Evolutionary conservation across 2,113 vertebrate species (phyloP), one percentile per base, ranked within the genome.

Genomic region (Spheniscus mendiculus): DNA sequence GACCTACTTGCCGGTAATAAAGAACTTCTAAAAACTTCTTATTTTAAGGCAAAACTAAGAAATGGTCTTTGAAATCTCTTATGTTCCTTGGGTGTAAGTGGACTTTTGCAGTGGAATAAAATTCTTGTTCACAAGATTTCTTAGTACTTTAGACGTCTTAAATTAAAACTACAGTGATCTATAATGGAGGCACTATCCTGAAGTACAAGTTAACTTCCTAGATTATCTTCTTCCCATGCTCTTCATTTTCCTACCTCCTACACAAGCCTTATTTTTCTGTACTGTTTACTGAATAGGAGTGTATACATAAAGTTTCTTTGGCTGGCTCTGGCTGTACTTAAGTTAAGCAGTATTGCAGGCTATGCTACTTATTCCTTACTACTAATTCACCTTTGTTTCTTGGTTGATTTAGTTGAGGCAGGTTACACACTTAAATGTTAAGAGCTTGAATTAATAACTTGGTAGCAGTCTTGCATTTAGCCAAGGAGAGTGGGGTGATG

Each of bases 1-100:
- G 99, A 99, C 97, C 98, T 99, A 89, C 98, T 99, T 96, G 99
- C 99, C 98, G 99, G 99, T 99, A 98, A 98, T 97, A 83, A 97
- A 96, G 55, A 89, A 71, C 52, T 93, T 59, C 27, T 62, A 89
- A 97, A 95, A 85, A 17, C 45, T 67, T 34, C 3, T 40, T 81
- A 32, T 44, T 88, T 88, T 83, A 76, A 21, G 36, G n/a, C 62
- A 72, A 66, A 80, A 12, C 17, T 32, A 17, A 88, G 36, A 61
- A 80, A 61, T 18, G 2, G 7, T 76, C 47, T 63, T 73, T 38
- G 32, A 79, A 73, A 55, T 62, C 0, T 21, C 83, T 32, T 40
- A 2, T 78, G 38, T 83, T 81, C 9, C 12, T 59, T 63, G 26
- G 9, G 18, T 87, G n/a, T 85, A 66, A 42, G 11, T 47, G 47